A percentile compares a stretch with the other conserved stretches of the same genome.
Evolutionary conservation across 2,888 invertebrate genomes (phyloP).

Genomic region (Anthrax anthrax): DNA sequence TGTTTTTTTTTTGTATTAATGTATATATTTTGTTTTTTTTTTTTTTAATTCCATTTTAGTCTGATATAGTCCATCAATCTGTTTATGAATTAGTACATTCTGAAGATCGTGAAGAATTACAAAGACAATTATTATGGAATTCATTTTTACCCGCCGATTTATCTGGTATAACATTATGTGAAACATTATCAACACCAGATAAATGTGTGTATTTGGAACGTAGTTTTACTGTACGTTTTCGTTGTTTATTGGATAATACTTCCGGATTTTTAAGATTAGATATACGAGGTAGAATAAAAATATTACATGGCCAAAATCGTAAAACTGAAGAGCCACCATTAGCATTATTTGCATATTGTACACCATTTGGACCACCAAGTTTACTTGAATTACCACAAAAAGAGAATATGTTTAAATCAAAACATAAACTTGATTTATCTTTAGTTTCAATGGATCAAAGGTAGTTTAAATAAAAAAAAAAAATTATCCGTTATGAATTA

Average conservation of each 20-base stretch:
- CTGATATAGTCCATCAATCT: conserved; percentile 98
- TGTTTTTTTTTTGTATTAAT: background rate
- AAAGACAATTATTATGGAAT: conserved; percentile 89
- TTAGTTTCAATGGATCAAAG: conserved; percentile 95
- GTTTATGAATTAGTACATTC: conserved; percentile 98
- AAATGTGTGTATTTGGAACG: conserved; percentile 82
- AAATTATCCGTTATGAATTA: background rate
- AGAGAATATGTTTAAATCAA: conserved; percentile 99
- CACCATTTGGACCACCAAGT: conserved; percentile 97
- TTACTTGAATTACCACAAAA: conserved; percentile 93
- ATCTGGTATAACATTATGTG: conserved; percentile 60
- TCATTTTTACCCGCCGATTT: conserved; percentile 61
- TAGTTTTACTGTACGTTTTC: conserved; percentile 96
- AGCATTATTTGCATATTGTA: conserved; percentile 94
- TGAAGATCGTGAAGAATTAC: conserved; percentile 95
- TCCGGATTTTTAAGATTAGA: conserved; percentile 97
- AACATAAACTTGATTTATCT: conserved; percentile 94
- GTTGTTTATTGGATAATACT: conserved; percentile 97
- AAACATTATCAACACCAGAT: conserved; percentile 75
- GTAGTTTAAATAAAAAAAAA: conserved; percentile 31
- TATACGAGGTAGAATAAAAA: conserved; percentile 91
- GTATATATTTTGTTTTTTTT: conserved; percentile 5
- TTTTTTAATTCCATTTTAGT: conserved; percentile 48
- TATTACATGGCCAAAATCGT: conserved; percentile 90
- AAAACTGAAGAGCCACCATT: conserved; percentile 88